Evolutionary conservation across 2,113 vertebrate genomes (phyloP), one percentile per base, ranked within the genome.

Genomic region (Oreocharis arfaki): DNA sequence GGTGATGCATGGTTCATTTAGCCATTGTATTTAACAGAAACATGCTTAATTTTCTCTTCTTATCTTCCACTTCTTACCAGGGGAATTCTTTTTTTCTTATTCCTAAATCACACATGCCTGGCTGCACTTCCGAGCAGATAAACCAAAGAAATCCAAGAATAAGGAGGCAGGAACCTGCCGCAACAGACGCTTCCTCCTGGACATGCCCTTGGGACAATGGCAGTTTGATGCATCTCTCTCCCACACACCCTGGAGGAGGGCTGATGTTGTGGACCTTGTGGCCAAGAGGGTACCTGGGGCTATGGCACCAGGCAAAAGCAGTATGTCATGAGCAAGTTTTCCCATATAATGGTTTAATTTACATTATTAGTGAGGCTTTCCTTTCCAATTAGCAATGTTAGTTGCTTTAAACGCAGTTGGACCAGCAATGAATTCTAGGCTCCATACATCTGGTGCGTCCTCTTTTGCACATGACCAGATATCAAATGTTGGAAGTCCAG

Each of bases 111-210:
- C 16, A 50, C 2, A 8, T 50, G 14, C 20, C 20, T 14, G 10
- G 16, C 14, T 57, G 32, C 61, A 83, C 6, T 35, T 82, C 37
- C 49, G 42, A 11, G 5, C 14, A 65, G 56, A 28, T 23, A 27
- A 70, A 20, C 5, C 21, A 20, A 57, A 63, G 16, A 5, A 63
- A 55, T 10, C 7, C 8, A 26, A 61, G 41, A 50, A 35, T 9
- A 39, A 75, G n/a, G 22, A 55, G 4, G 9, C 12, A 37, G 12
- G 24, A 20, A 46, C n/a, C 14, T 3, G 1, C 16, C 35, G n/a
- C 6, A 21, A 5, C 6, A 41, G 5, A 26, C 0, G 0, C 1
- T 23, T 12, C 27, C 6, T 1, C 13, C 20, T 69, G 37, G 64
- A 63, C 28, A 24, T n/a, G 46, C 6, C 8, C 10, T 37, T 7